These are phyloP conservation scores for Megathymus violae DNA, from an alignment of 1,140 invertebrate genomes.

Conservation along the genomic window DNA sequence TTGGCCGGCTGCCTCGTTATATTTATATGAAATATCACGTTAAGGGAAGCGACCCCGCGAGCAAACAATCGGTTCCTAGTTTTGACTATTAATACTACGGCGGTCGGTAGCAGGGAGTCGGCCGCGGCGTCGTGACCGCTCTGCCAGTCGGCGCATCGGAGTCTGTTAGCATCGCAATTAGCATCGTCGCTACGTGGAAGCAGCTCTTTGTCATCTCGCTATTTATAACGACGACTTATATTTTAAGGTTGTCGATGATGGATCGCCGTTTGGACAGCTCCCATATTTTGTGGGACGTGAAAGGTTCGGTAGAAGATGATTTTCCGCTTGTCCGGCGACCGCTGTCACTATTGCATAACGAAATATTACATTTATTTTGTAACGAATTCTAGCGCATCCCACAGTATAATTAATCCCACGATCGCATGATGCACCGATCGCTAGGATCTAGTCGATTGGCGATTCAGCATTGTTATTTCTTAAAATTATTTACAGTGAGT, in stretches of 20 bases:
- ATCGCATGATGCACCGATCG: too few species aligned
- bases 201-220: constrained; percentile 44
- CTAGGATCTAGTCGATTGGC: too few species aligned
- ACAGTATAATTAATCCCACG: too few species aligned
- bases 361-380: constrained; percentile 4
- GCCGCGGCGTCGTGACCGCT: neutral
- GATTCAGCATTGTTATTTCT: too few species aligned
- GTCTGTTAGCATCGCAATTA: constrained; percentile 35
- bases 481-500: too few species aligned
- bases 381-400: neutral
- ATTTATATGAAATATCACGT: constrained; percentile 27
- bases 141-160: constrained; percentile 4
- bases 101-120: neutral
- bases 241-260: constrained; percentile 62
- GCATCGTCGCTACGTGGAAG: constrained; percentile 60
- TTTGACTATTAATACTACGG: constrained; percentile 34
- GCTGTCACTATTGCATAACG: neutral
- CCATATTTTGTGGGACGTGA: constrained; percentile 17
- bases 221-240: constrained; percentile 55
- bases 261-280: constrained; percentile 29
- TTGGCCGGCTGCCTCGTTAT: constrained; percentile 40
- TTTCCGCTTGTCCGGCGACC: neutral
- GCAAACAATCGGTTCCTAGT: constrained; percentile 13
- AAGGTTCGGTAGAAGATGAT: neutral
- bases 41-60: constrained; percentile 12